Evolutionary conservation across 23 tunicate genomes (phyloP).

Genomic region (Pegea sp.): DNA sequence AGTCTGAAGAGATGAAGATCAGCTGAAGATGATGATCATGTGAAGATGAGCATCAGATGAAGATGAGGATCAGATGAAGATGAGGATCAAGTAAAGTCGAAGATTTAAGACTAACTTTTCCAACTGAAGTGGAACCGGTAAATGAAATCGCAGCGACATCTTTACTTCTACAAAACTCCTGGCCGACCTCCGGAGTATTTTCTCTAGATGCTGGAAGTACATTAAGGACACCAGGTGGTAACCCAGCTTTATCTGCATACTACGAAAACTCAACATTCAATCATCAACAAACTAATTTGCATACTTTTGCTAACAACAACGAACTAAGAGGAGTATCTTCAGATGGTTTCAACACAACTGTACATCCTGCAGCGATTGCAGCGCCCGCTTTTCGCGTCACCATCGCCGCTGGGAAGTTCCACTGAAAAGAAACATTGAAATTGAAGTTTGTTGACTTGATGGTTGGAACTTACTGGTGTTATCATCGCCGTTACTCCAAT

Average conservation of each 20-base stretch:
- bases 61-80: too few species aligned
- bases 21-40: too few species aligned
- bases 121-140: slow-evolving; percentile 84
- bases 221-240: slow-evolving; percentile 77
- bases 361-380: slow-evolving; percentile 97
- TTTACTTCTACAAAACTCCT: slow-evolving; percentile 31
- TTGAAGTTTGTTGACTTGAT: too few species aligned
- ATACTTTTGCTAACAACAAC: slow-evolving; percentile 61
- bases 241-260: slow-evolving; percentile 46
- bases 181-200: slow-evolving; percentile 50
- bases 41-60: too few species aligned
- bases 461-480: slow-evolving; percentile 65
- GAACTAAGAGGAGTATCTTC: slow-evolving; percentile 94
- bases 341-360: slow-evolving; percentile 89
- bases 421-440: too few species aligned
- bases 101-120: slow-evolving; percentile 18
- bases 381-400: slow-evolving; percentile 86
- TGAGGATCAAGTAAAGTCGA: background rate
- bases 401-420: slow-evolving; percentile 96
- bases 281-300: background rate
- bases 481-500: slow-evolving; percentile 96
- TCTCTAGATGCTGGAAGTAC: slow-evolving; percentile 55
- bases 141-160: slow-evolving; percentile 84
- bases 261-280: slow-evolving; percentile 1
- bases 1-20: too few species aligned